phyloP scores from a whole-genome alignment of 2,113 vertebrate genomes.

The Sprattus sprattus region DNA sequence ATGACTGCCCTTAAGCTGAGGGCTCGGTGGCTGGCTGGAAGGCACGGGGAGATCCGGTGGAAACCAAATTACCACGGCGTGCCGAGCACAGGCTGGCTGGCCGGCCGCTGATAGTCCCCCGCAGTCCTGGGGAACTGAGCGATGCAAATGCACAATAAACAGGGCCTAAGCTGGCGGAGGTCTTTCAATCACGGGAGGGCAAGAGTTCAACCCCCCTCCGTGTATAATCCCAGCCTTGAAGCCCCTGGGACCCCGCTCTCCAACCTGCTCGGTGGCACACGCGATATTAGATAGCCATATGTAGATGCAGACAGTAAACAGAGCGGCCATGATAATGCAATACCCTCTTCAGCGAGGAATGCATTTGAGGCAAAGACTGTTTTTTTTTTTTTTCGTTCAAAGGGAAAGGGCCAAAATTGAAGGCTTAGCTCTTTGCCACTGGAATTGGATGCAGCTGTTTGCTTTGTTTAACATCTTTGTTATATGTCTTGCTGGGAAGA shows the following conservation, averaged over 20 bases:
- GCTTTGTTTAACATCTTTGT: constrained; percentile 72
- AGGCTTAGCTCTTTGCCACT: constrained; percentile 65
- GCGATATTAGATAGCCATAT: constrained; percentile 78
- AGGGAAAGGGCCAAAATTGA: constrained; percentile 60
- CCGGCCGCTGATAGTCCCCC: constrained; percentile 61
- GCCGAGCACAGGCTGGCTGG: constrained; percentile 51
- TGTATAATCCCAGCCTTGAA: constrained; percentile 71
- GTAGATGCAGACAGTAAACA: constrained; percentile 76
- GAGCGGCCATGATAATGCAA: constrained; percentile 65
- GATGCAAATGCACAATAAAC: constrained; percentile 80
- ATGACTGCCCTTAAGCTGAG: constrained; percentile 69
- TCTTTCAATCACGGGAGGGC: constrained; percentile 76
- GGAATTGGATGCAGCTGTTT: constrained; percentile 68
- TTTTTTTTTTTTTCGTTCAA: constrained; percentile 29
- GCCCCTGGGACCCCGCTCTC: constrained; percentile 64
- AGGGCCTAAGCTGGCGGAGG: constrained; percentile 68
- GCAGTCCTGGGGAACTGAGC: constrained; percentile 64
- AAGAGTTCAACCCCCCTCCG: constrained; percentile 76
- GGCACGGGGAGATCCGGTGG: constrained; percentile 37
- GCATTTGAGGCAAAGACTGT: constrained; percentile 64
- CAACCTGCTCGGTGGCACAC: constrained; percentile 68
- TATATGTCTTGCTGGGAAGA: constrained; percentile 66
- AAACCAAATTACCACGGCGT: constrained; percentile 56
- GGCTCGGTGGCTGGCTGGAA: constrained; percentile 51
- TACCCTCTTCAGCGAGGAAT: constrained; percentile 63